These are phyloP conservation scores for Typhlichthys subterraneus DNA, from an alignment of 2,797 vertebrate species.

Conservation along the genomic window DNA sequence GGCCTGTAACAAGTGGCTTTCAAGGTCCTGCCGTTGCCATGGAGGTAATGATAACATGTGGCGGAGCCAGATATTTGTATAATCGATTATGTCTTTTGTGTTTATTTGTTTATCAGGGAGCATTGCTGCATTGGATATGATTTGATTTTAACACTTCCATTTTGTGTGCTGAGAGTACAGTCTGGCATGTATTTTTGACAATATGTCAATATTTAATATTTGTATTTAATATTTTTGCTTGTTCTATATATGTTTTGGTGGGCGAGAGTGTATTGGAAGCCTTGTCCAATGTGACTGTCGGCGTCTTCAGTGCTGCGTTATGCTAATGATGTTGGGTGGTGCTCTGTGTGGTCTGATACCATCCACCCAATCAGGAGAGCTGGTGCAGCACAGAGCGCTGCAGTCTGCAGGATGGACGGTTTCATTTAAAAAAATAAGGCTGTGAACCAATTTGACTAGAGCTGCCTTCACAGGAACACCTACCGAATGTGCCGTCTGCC, in stretches of 20 bases:
- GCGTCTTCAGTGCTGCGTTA: slow-evolving; percentile 38
- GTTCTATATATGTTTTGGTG: too few species aligned
- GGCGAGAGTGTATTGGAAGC: too few species aligned
- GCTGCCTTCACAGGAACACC: slow-evolving; percentile 17
- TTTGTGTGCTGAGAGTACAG: too few species aligned
- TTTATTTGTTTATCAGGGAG: too few species aligned
- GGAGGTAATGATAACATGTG: slow-evolving; percentile 51
- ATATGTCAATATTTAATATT: too few species aligned
- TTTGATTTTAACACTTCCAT: too few species aligned
- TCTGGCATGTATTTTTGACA: too few species aligned
- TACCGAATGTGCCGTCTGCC: slow-evolving; percentile 10
- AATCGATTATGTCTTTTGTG: too few species aligned
- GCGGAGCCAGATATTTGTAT: slow-evolving; percentile 37
- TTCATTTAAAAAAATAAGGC: slow-evolving; percentile 22
- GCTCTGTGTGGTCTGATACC: slow-evolving; percentile 16
- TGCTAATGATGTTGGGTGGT: slow-evolving; percentile 52
- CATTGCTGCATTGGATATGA: too few species aligned
- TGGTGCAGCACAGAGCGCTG: slow-evolving; percentile 28
- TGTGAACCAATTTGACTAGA: slow-evolving; percentile 25
- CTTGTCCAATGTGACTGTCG: too few species aligned
- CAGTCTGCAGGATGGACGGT: slow-evolving; percentile 14
- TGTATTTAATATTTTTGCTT: too few species aligned
- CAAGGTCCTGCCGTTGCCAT: slow-evolving; percentile 63
- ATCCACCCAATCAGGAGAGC: slow-evolving; percentile 42
- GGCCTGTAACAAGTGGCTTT: slow-evolving; percentile 15